Base-by-base conservation (phyloP, 92 coral and sea anemone genomes). In the Diadumene lineata region DNA sequence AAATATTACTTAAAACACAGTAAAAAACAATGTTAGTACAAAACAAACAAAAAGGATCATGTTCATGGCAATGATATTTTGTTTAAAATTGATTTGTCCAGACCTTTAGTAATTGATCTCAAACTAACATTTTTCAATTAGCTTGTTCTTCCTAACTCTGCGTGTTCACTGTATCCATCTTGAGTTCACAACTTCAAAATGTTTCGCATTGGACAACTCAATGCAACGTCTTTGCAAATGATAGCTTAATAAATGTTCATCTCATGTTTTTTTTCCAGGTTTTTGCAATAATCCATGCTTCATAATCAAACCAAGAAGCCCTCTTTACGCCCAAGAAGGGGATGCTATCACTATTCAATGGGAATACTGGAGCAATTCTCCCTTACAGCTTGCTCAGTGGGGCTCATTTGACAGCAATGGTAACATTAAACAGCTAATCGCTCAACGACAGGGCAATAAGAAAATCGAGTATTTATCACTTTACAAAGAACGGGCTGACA, bases 221-320 rank as follows among this genome's bases (percentile, higher is more conserved):
- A n/a, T n/a, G n/a, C n/a, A n/a, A n/a, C n/a, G n/a, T n/a, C n/a
- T n/a, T n/a, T n/a, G n/a, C n/a, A n/a, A n/a, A n/a, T n/a, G 48
- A 4, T 38, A 38, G 13, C 48, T 38, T 6, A 38, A 38, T 38
- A 38, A 38, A 4, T 38, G 13, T 6, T 4, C 48, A 13, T 38
- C 48, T 38, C 13, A 43, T 25, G 4, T 13, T 53, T 13, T 8
- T 1, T 1, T 27, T 15, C 8, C 66, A 72, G 77, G 77, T 15
- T 31, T 72, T 10, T 72, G 67, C 56, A 51, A 16, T 10, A 56
- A 56, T 21, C 66, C 86, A 16, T 76, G 79, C 29, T 77, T 87
- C 56, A 75, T 81, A 18, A 33, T 80, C 81, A 83, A 68, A 18
- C 92, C 92, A n/a, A 55, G 19, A 34, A 82, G 51, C 57, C 92